phyloP scores from a whole-genome alignment of 2,797 vertebrate species.

The Gymnocypris eckloni region DNA sequence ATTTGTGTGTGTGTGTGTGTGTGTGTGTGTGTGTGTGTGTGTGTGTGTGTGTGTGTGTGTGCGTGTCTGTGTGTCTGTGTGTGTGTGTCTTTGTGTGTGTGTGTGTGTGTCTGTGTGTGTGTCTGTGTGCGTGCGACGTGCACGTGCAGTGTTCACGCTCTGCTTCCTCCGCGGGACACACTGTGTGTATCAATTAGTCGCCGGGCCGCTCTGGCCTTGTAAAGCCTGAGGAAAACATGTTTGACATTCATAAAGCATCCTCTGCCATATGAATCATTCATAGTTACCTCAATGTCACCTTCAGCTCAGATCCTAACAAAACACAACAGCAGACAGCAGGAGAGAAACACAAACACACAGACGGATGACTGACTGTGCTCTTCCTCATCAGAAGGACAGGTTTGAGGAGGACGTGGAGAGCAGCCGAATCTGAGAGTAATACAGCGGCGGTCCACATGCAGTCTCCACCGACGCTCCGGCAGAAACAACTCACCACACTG shows the following conservation, averaged over 20 bases:
- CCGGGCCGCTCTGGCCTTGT: conserved; percentile 23
- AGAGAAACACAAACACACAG: background rate
- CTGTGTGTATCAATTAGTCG: conserved; percentile 49
- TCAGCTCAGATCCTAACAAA: conserved; percentile 15
- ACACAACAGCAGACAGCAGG: conserved; percentile 22
- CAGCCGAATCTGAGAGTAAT: conserved; percentile 12
- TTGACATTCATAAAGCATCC: conserved; percentile 59
- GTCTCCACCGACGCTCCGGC: conserved; percentile 24
- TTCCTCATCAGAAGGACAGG: background rate
- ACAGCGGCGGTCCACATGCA: conserved; percentile 29
- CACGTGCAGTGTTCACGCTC: background rate
- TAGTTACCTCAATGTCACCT: conserved; percentile 58
- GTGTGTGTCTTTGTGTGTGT: no score
- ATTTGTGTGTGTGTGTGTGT: background rate
- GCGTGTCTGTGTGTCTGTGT: no score
- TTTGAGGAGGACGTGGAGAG: background rate
- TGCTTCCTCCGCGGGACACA: conserved; percentile 29
- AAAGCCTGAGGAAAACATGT: conserved; percentile 56
- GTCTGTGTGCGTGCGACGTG: no score
- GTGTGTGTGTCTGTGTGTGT: no score
- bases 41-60: no score
- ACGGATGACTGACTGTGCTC: background rate
- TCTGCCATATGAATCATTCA: conserved; percentile 59
- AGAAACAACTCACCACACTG: background rate
- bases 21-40: background rate